Base-by-base conservation (phyloP, 2,797 vertebrate genomes). In the Notolabrus celidotus region DNA sequence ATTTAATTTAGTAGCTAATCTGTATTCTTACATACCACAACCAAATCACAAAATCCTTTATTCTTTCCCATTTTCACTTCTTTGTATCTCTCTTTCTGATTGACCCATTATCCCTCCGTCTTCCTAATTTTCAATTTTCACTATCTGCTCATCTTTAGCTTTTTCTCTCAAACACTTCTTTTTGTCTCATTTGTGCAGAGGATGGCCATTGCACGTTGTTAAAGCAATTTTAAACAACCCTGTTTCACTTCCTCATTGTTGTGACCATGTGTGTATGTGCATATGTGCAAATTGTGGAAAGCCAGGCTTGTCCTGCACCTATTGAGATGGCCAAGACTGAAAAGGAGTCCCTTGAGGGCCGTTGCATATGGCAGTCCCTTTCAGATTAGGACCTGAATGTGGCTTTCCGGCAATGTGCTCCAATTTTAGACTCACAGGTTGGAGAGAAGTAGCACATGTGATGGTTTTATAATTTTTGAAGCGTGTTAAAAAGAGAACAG, bases 311-410 rank as follows among this genome's bases (percentile, higher is more conserved):
- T 61, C 74, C 56, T 71, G 43, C 56, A 67, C 59, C 57, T 64
- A 66, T 33, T 81, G 65, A 79, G 74, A 79, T 51, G 43, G 80
- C 80, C 45, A 66, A 64, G 43, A 70, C 60, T 74, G 53, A 86
- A 80, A 65, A 51, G 57, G 53, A 62, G 60, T 83, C 80, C 72
- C 82, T 71, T 1, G 67, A 82, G 86, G 69, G 45, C 43, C 56
- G 7, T 42, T 78, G 53, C 46, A 66, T 81, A 67, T 85, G 74
- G 76, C 84, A 82, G 83, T 78, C 62, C 62, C 72, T 79, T 79
- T 82, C 77, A 86, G 76, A 74, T 63, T 74, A 60, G 74, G 64
- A 83, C 56, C 51, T 72, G 74, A 77, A 79, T 73, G 45, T 17
- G 10, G 50, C 51, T 79, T 58, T 57, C 67, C 50, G 66, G 72